These are phyloP conservation scores for Chondrosia reniformis DNA, from an alignment of 37 sponge, comb jelly and placozoan species.

Conservation along the genomic window DNA sequence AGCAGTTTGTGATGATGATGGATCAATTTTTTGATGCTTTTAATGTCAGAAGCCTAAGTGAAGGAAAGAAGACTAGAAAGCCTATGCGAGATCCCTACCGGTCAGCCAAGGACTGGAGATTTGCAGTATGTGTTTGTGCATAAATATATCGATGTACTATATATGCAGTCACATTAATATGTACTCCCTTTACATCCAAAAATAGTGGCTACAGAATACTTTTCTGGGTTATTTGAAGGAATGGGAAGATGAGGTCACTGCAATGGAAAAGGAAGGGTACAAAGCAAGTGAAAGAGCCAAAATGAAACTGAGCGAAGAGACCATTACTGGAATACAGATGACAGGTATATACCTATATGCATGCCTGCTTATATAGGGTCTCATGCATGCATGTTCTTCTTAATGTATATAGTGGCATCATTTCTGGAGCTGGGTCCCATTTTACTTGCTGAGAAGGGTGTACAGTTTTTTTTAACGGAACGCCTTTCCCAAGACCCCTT, in stretches of 20 bases:
- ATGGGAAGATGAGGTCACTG: conserved; percentile 1
- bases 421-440: background rate
- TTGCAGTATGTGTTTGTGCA: background rate
- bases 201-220: conserved; percentile 5
- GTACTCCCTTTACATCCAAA: background rate
- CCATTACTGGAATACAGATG: background rate
- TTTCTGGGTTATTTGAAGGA: conserved; percentile 6
- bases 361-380: background rate
- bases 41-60: conserved; percentile 20
- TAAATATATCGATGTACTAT: background rate
- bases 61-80: conserved; percentile 1
- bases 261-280: background rate
- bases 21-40: conserved; percentile 35
- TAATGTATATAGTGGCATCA: conserved; percentile 1
- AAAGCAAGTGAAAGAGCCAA: background rate
- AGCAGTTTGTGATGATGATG: conserved; percentile 17
- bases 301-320: conserved; percentile 23
- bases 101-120: conserved; percentile 12
- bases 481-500: conserved; percentile 26
- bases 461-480: conserved; percentile 1
- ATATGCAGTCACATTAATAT: background rate
- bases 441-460: background rate
- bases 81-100: conserved; percentile 14
- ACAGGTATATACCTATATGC: background rate
- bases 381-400: no score